Evolutionary conservation across 2,113 vertebrate genomes (phyloP).

Genomic region (Chionis minor): DNA sequence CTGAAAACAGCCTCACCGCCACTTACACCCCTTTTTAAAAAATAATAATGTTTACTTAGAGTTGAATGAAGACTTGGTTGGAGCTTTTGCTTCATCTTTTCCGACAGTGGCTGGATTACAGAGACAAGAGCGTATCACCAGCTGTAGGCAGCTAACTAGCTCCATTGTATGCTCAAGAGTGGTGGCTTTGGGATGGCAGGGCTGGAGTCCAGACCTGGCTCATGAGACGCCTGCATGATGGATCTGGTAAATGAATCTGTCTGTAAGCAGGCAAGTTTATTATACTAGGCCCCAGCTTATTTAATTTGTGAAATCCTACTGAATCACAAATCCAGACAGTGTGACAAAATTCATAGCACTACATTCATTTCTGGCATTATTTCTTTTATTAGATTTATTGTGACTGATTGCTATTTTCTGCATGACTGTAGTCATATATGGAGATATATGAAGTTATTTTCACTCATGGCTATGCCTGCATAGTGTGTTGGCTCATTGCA

Average conservation of each 20-base stretch:
- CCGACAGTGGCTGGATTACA: background rate
- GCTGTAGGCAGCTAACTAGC: background rate
- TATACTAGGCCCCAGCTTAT: background rate
- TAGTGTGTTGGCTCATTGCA: background rate
- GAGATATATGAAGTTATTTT: slow-evolving; percentile 7
- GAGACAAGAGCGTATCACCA: rapidly evolving
- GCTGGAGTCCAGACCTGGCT: background rate
- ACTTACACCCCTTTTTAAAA: background rate
- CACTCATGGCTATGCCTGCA: background rate
- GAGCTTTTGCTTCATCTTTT: background rate
- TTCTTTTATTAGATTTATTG: slow-evolving; percentile 1
- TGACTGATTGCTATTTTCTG: background rate
- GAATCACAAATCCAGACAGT: slow-evolving; percentile 7
- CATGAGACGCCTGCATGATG: background rate
- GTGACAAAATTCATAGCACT: slow-evolving; percentile 24
- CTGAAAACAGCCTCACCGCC: background rate
- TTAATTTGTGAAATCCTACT: slow-evolving; percentile 38
- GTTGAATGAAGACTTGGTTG: background rate
- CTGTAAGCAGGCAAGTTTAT: background rate
- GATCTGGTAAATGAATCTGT: background rate
- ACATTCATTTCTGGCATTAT: background rate
- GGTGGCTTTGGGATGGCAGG: background rate
- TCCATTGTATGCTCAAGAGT: background rate
- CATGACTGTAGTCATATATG: background rate
- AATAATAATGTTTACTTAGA: background rate